These are phyloP conservation scores for Hassar affinis DNA, from an alignment of 2,113 vertebrate genomes.

Conservation along the genomic window DNA sequence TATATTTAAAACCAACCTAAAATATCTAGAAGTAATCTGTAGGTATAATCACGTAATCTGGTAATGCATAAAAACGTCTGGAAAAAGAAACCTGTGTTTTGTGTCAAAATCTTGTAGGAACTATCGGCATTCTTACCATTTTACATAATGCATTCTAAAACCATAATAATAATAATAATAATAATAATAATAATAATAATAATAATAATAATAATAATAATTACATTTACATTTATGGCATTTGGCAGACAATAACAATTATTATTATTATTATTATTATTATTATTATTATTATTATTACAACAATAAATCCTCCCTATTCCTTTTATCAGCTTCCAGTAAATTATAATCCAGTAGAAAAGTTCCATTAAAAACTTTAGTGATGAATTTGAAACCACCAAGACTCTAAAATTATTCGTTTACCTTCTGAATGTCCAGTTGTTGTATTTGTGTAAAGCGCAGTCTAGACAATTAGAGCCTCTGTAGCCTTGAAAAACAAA, in stretches of 20 bases:
- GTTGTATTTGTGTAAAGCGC: slow-evolving; percentile 11
- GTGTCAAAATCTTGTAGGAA: neutral
- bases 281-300: too few relatives aligned
- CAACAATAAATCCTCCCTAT: neutral
- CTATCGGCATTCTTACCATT: neutral
- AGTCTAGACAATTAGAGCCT: slow-evolving; percentile 6
- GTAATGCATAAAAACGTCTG: neutral
- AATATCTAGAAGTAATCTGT: neutral
- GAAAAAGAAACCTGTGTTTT: neutral
- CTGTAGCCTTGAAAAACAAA: neutral
- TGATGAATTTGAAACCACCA: neutral
- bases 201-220: neutral
- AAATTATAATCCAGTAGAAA: neutral
- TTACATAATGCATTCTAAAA: neutral
- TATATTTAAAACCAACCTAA: neutral
- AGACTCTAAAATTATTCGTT: neutral
- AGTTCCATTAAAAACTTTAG: neutral
- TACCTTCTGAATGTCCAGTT: slow-evolving; percentile 20
- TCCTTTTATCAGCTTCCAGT: neutral
- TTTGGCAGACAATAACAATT: too few relatives aligned
- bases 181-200: neutral
- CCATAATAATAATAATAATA: neutral
- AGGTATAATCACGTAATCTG: neutral
- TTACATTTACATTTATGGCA: neutral
- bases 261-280: too few relatives aligned